A percentile compares a stretch with the other conserved stretches of the same genome.
Conservation (phyloP, 2,888 invertebrate genomes). For the Endotricha flammealis region DNA sequence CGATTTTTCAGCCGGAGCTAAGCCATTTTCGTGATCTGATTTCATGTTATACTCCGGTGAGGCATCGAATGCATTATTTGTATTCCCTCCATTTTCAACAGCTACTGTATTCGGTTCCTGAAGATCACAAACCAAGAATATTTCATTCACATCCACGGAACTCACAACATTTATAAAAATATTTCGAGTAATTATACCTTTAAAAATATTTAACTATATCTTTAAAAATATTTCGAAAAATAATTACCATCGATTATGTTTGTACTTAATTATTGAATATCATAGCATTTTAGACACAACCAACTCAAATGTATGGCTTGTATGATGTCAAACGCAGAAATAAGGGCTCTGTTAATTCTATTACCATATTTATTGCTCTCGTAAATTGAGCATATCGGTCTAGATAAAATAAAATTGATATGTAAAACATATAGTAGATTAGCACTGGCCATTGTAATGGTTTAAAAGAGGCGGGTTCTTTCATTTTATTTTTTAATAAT, state of each 20-base stretch:
- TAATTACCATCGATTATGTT: conserved; percentile 2
- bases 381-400: background rate
- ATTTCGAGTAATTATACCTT: too few relatives aligned
- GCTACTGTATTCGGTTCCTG: conserved; percentile 8
- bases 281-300: too few relatives aligned
- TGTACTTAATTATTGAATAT: background rate
- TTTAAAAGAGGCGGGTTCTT: too few relatives aligned
- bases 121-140: conserved; percentile 4
- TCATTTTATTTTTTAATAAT: too few relatives aligned
- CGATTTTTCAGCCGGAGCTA: background rate
- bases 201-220: conserved; percentile 1
- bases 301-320: too few relatives aligned
- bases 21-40: background rate
- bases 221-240: conserved; percentile 6
- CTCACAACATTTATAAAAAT: too few relatives aligned
- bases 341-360: background rate
- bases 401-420: background rate
- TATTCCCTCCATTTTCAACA: conserved; percentile 6
- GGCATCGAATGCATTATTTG: background rate
- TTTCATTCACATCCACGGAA: background rate
- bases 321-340: background rate
- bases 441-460: too few relatives aligned
- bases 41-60: background rate
- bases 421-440: too few relatives aligned
- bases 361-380: background rate